Base-by-base conservation (phyloP, 2,797 vertebrate genomes). In the Karalla daura region DNA sequence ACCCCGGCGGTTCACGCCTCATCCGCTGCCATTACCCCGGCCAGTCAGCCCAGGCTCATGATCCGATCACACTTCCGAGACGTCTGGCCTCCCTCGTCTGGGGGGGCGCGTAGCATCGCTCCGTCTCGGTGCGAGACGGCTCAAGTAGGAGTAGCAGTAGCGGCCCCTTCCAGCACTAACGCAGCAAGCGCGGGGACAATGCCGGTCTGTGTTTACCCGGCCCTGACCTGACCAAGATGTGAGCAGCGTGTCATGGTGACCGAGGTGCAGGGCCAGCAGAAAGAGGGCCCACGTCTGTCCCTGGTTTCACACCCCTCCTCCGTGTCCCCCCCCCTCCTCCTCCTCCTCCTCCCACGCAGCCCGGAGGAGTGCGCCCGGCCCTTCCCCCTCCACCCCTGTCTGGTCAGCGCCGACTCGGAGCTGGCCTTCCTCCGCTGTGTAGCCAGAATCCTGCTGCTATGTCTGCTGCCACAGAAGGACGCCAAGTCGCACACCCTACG, bases 401-500 rank as follows among this genome's bases (percentile, higher is more conserved):
- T 99, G 91, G 94, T 90, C 77, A 95, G 87, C 75, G 81, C 95
- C 1, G 94, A 94, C 23, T 95, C 96, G 46, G 98, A 99, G 94
- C 87, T 95, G 84, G 92, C 92, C 71, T 99, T 96, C 83, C 94
- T 99, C 51, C 97, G 96, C 79, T 95, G 93, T 45, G 97, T 95
- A 73, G 94, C 97, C 66, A 95, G 95, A 63, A 94, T 98, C 79
- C 91, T 99, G 81, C 92, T 98, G 83, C 93, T 95, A 43, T 97
- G 96, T 90, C 93, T 99, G 70, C 93, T 99, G 51, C 96, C 97
- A n/a, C 92, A 92, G 24, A 95, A 95, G 82, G 96, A 99, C 66
- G 91, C 93, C 85, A 95, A 94, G 86, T 98, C 97, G 62, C 92
- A 94, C 74, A 96, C 95, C 76, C 93, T 99, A 77, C 95, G 95